These are phyloP conservation scores for Crossaster papposus DNA, from an alignment of 53 echinoderm and acorn worm species.

Conservation along the genomic window DNA sequence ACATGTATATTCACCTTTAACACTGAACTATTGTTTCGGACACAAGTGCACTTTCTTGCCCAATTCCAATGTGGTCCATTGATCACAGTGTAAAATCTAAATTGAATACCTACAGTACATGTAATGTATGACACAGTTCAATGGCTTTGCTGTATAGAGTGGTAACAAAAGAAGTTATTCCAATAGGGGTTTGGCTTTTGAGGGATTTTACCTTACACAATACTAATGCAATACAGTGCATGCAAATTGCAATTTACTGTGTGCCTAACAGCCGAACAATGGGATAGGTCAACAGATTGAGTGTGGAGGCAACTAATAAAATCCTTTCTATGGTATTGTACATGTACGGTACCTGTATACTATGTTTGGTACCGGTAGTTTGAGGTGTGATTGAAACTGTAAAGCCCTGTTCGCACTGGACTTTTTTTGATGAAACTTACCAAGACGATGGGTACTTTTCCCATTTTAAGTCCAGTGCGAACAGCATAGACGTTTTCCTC, in stretches of 20 bases:
- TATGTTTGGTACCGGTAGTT: background rate
- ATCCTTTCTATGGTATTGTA: background rate
- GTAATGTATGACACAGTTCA: background rate
- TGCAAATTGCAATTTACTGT: conserved; percentile 4
- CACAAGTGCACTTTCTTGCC: background rate
- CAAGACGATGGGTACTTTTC: too few species aligned
- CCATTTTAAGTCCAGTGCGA: too few species aligned
- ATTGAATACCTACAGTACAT: background rate
- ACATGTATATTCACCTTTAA: too few species aligned
- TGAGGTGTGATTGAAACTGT: background rate
- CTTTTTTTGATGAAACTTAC: too few species aligned
- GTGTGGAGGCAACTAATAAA: background rate
- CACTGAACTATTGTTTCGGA: too few species aligned
- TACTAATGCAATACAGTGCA: background rate
- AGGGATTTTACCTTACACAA: background rate
- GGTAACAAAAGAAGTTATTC: background rate
- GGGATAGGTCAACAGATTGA: background rate
- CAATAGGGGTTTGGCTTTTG: background rate
- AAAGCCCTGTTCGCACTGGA: too few species aligned
- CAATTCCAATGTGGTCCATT: background rate
- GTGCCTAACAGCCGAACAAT: background rate
- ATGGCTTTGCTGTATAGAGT: background rate
- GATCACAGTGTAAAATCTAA: background rate
- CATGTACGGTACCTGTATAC: too few species aligned
- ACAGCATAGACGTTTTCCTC: too few species aligned